Evolutionary conservation across 2,113 vertebrate genomes (phyloP).

Genomic region (Macroglossus sobrinus): DNA sequence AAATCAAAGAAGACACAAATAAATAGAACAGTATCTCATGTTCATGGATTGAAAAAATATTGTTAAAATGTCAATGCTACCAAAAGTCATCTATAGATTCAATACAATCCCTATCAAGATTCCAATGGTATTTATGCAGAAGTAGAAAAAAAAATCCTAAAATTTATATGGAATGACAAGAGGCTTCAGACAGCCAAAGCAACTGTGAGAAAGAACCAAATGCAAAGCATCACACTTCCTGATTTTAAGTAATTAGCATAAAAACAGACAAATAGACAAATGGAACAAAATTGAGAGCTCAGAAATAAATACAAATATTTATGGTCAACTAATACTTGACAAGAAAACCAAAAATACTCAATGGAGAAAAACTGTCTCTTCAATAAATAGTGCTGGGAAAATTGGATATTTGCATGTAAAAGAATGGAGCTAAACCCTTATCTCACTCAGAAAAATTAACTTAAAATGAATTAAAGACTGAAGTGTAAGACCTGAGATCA

Average conservation of each 20-base stretch:
- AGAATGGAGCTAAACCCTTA: no score
- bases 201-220: not conserved
- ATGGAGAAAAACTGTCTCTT: no score
- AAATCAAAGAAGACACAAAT: not conserved
- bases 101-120: not conserved
- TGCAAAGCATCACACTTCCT: not conserved
- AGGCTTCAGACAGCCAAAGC: not conserved
- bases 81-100: not conserved
- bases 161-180: not conserved
- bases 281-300: no score
- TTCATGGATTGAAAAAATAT: not conserved
- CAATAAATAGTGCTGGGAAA: no score
- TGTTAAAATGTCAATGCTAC: not conserved
- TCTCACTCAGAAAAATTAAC: no score
- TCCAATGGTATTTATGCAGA: not conserved
- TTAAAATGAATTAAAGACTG: no score
- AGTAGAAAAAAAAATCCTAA: not conserved
- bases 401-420: no score
- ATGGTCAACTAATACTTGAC: no score
- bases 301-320: no score
- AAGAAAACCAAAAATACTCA: no score
- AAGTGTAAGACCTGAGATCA: no score
- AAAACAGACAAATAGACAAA: no score
- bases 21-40: not conserved
- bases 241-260: not conserved